Conservation (phyloP, 92 coral and sea anemone genomes). For the Heteractis magnifica region DNA sequence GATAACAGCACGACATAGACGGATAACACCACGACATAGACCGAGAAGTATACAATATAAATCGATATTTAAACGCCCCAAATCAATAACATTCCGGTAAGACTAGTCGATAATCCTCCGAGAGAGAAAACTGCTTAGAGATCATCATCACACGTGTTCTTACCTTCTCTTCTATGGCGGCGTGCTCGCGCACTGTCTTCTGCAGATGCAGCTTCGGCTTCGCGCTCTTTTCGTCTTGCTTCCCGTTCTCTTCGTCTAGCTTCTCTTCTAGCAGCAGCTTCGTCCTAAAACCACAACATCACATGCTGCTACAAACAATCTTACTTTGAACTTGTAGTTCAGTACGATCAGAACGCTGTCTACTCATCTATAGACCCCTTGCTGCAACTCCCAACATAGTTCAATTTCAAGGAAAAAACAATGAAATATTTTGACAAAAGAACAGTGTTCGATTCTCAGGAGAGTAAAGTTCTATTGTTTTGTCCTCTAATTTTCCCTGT, state of each 20-base stretch:
- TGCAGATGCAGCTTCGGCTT: constrained; percentile 64
- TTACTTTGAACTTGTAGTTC: too few species aligned
- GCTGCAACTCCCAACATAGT: too few species aligned
- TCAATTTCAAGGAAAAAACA: too few species aligned
- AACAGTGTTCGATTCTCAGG: too few species aligned
- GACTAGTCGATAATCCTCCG: too few species aligned
- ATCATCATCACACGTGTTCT: background rate
- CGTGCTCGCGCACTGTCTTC: constrained; percentile 59
- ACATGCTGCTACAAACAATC: background rate
- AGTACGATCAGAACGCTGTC: too few species aligned
- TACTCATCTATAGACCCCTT: too few species aligned
- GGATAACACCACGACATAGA: background rate
- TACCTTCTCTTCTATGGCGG: constrained; percentile 49
- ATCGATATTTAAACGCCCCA: background rate
- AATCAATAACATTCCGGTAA: background rate
- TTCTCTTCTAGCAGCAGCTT: constrained; percentile 83
- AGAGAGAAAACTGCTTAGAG: too few species aligned
- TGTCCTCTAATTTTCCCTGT: too few species aligned
- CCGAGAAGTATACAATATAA: background rate
- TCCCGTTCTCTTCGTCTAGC: constrained; percentile 88
- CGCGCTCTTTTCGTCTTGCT: constrained; percentile 91
- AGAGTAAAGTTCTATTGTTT: too few species aligned
- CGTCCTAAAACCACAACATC: constrained; percentile 56
- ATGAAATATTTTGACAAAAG: too few species aligned
- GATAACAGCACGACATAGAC: background rate